Evolutionary conservation across 1,140 invertebrate genomes (phyloP), one percentile per base, ranked within the genome.

Genomic region (Arctopsyche grandis): DNA sequence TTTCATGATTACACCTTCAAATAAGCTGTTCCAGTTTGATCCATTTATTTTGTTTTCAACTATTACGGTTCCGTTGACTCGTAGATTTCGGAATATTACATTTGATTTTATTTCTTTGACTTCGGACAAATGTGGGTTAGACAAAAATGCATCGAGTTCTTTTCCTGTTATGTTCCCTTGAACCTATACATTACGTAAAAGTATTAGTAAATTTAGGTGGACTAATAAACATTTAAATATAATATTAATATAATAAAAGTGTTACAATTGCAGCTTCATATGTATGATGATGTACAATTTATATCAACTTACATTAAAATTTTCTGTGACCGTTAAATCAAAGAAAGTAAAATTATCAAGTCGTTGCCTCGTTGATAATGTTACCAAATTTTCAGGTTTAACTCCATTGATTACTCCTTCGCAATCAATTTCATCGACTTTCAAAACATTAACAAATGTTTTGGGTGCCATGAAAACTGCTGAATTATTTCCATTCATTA

Each of bases 141-240:
- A 70, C 1, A 88, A 81, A 12, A 89, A 86, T 22, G 88, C 84
- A 43, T 86, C 85, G 10, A 87, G 80, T 44, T 85, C 83, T 63
- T 84, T 81, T 3, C 88, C 89, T 29, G 84, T 85, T 26, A 89
- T 85, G 14, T 84, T 84, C n/a, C 88, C 88, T 79, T 86, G 83
- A 0, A 89, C 84, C 88, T 89, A 63, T 0, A 80, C 24, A 69
- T 69, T n/a, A n/a, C n/a, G n/a, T 9, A 24, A 56, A 29, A 19
- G 7, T 38, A 38, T 38, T 7, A 38, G n/a, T n/a, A 66, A 22
- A 66, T n/a, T n/a, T n/a, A n/a, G n/a, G n/a, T n/a, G n/a, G n/a
- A n/a, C 22, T 22, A 10, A n/a, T n/a, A n/a, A n/a, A n/a, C n/a
- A n/a, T n/a, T n/a, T n/a, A n/a, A n/a, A n/a, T 75, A 52, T 76